Conservation (phyloP, 2,888 invertebrate species). For the Diabrotica balteata region DNA sequence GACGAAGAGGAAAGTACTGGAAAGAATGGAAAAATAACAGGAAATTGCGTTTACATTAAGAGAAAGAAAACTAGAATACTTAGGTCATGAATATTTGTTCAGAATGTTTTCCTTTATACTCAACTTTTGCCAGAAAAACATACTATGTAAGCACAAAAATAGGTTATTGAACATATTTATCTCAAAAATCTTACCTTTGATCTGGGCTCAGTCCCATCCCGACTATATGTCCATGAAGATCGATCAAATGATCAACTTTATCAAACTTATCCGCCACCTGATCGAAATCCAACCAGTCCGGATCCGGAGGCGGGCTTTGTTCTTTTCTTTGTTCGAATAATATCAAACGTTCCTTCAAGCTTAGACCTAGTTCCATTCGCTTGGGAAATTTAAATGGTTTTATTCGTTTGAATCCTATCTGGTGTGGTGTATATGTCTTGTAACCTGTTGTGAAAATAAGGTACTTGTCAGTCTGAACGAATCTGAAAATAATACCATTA, state of each 20-base stretch:
- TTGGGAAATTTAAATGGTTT: constrained; percentile 73
- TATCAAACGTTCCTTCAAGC: constrained; percentile 71
- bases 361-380: constrained; percentile 72
- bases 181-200: constrained; percentile 64
- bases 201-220: constrained; percentile 88
- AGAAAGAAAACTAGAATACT: background rate
- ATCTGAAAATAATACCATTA: constrained; percentile 15
- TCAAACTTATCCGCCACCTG: constrained; percentile 75
- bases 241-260: constrained; percentile 79
- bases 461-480: constrained; percentile 64
- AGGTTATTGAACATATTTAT: background rate
- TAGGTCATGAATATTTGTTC: no score
- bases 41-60: no score
- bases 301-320: constrained; percentile 64
- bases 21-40: no score
- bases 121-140: background rate
- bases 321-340: constrained; percentile 64
- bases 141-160: background rate
- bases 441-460: constrained; percentile 85
- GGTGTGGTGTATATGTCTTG: constrained; percentile 85
- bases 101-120: no score
- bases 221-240: constrained; percentile 85
- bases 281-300: constrained; percentile 73
- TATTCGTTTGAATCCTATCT: constrained; percentile 79
- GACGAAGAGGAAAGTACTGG: no score